phyloP scores from a whole-genome alignment of 2,113 vertebrate species.

The Oncorhynchus masou region DNA sequence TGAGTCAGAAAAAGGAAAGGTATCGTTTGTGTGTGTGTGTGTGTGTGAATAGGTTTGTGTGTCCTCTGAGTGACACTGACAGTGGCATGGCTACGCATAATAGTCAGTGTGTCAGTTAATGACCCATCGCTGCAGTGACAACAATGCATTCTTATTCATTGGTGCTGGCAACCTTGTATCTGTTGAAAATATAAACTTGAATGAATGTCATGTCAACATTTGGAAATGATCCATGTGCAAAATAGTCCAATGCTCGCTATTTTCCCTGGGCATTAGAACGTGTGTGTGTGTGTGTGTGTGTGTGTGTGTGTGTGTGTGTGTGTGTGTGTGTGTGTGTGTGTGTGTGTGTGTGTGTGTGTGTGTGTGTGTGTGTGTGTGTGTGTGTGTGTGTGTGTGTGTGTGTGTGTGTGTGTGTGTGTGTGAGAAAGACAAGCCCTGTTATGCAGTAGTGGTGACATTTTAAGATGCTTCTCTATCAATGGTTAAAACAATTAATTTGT shows the following conservation, averaged over 20 bases:
- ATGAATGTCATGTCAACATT: not conserved
- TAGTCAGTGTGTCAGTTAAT: not conserved
- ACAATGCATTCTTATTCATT: not conserved
- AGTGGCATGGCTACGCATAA: not conserved
- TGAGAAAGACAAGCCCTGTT: not conserved
- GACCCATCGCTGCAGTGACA: not conserved
- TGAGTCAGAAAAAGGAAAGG: not conserved
- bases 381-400: too few species aligned
- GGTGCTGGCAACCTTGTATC: not conserved
- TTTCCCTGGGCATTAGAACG: slow-evolving; percentile 30
- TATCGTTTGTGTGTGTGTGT: too few species aligned
- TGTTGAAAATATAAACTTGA: too few species aligned
- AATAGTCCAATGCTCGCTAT: slow-evolving; percentile 26
- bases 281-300: slow-evolving; percentile 42
- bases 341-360: too few species aligned
- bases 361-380: slow-evolving; percentile 47
- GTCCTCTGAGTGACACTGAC: not conserved
- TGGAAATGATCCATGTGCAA: slow-evolving; percentile 25
- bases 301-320: too few species aligned
- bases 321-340: slow-evolving; percentile 25
- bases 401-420: slow-evolving; percentile 22
- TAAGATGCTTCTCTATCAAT: slow-evolving; percentile 36
- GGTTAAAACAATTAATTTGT: slow-evolving; percentile 15
- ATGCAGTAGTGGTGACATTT: slow-evolving; percentile 58
- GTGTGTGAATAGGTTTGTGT: not conserved